Evolutionary conservation across 1,140 invertebrate genomes (phyloP).

Genomic region (Zaprionus ghesquierei): DNA sequence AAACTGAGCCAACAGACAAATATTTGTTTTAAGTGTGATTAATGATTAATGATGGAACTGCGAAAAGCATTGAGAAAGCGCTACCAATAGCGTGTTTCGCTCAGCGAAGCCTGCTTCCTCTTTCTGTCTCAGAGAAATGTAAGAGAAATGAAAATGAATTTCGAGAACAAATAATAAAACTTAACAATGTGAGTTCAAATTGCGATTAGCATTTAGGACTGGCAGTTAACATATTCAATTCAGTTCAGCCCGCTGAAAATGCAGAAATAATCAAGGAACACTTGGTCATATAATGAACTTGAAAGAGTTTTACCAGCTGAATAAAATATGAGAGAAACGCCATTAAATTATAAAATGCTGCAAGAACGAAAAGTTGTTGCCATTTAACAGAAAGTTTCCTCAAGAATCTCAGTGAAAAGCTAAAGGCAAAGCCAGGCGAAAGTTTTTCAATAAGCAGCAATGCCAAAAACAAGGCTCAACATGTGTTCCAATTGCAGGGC

Average conservation of each 20-base stretch:
- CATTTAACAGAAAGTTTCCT: slow-evolving; percentile 62
- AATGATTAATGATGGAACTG: background rate
- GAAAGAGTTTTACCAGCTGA: slow-evolving; percentile 41
- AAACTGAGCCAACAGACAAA: too few species aligned
- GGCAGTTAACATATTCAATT: slow-evolving; percentile 34
- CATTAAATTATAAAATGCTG: slow-evolving; percentile 59
- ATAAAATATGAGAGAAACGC: slow-evolving; percentile 41
- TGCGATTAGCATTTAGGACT: background rate
- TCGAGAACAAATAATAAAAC: background rate
- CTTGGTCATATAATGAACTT: slow-evolving; percentile 56
- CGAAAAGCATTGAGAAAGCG: background rate
- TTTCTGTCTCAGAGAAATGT: background rate
- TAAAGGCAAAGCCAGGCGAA: slow-evolving; percentile 34
- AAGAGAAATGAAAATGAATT: slow-evolving; percentile 37
- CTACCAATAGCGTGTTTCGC: background rate
- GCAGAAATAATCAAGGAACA: slow-evolving; percentile 58
- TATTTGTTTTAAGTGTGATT: background rate
- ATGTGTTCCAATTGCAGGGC: slow-evolving; percentile 25
- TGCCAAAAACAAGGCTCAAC: slow-evolving; percentile 59
- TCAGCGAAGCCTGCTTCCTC: background rate
- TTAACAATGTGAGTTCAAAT: too few species aligned
- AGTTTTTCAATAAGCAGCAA: slow-evolving; percentile 72
- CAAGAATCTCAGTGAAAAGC: slow-evolving; percentile 21
- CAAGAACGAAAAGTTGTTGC: slow-evolving; percentile 56
- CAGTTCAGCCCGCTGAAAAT: slow-evolving; percentile 54